phyloP scores from a whole-genome alignment of 2,113 vertebrate species.

The Menidia beryllina region DNA sequence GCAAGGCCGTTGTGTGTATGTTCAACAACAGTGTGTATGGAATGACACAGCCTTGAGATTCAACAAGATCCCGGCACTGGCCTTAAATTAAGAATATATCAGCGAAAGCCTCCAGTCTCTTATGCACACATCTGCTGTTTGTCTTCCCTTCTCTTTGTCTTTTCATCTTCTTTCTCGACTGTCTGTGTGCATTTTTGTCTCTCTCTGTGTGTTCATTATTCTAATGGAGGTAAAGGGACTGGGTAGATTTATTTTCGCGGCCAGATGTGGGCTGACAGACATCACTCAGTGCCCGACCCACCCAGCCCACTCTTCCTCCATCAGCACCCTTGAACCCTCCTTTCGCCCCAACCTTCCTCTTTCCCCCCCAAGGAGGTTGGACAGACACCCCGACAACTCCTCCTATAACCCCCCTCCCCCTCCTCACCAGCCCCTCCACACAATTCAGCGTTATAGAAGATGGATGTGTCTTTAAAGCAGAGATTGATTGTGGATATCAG shows the following conservation, averaged over 20 bases:
- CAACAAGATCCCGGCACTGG: not conserved
- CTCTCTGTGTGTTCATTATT: constrained; percentile 13
- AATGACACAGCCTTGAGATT: constrained; percentile 3
- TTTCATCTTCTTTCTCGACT: constrained; percentile 53
- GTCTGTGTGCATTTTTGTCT: constrained; percentile 53
- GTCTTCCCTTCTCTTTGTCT: constrained; percentile 25
- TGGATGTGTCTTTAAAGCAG: constrained; percentile 99
- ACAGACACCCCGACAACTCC: constrained; percentile 66
- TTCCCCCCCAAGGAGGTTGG: constrained; percentile 84
- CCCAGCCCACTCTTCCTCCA: constrained; percentile 4
- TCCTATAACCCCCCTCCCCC: constrained; percentile 61
- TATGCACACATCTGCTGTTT: constrained; percentile 22
- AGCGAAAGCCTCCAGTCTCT: not conserved
- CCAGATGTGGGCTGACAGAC: constrained; percentile 96
- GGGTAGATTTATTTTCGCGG: constrained; percentile 87
- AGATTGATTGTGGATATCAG: constrained; percentile 99
- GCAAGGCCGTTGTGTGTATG: not conserved
- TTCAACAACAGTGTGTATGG: constrained; percentile 4
- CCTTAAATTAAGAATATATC: constrained; percentile 8
- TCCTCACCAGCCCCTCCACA: constrained; percentile 66
- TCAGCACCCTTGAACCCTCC: constrained; percentile 31
- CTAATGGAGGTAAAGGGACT: constrained; percentile 2
- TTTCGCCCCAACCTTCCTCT: constrained; percentile 41
- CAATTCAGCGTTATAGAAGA: constrained; percentile 93
- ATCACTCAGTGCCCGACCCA: constrained; percentile 88